Evolutionary conservation across 2,888 invertebrate species (phyloP).

Genomic region (Pseudeuparius sepicola): DNA sequence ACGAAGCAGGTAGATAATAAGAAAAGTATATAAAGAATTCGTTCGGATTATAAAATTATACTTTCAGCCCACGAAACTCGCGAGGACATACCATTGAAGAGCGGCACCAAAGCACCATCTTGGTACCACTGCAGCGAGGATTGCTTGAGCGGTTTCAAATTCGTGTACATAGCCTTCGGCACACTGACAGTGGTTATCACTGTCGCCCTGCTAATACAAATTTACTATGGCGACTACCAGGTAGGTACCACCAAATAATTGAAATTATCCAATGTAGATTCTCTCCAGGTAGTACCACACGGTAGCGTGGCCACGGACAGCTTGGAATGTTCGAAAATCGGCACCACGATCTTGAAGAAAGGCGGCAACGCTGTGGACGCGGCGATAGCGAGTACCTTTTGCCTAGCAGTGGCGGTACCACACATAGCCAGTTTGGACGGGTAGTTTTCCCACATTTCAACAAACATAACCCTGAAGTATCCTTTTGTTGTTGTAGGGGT

Average conservation of each 20-base stretch:
- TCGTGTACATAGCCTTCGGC: conserved; percentile 56
- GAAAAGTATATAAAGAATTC: too few relatives aligned
- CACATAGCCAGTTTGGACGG: conserved; percentile 69
- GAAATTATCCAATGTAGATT: conserved; percentile 1
- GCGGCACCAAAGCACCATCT: conserved; percentile 29
- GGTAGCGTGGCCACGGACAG: conserved; percentile 66
- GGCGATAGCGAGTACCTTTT: conserved; percentile 61
- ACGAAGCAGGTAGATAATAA: too few relatives aligned
- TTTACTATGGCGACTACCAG: conserved; percentile 64
- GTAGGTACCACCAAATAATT: conserved; percentile 38
- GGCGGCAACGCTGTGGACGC: conserved; percentile 74
- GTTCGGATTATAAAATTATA: too few relatives aligned
- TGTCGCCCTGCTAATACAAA: conserved; percentile 59
- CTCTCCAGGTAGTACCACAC: conserved; percentile 57
- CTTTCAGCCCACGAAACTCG: too few relatives aligned
- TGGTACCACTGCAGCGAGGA: conserved; percentile 34
- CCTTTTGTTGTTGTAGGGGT: conserved; percentile 44
- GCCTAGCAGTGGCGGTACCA: conserved; percentile 62
- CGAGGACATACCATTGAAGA: conserved; percentile 49
- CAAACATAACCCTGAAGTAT: conserved; percentile 3
- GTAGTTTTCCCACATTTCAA: conserved; percentile 40
- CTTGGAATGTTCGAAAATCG: conserved; percentile 60
- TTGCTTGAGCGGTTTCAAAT: conserved; percentile 48
- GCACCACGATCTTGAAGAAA: conserved; percentile 53
- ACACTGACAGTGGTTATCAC: conserved; percentile 58